Evolutionary conservation across 2,797 vertebrate species (phyloP).

Genomic region (Gymnoscopelus braueri): DNA sequence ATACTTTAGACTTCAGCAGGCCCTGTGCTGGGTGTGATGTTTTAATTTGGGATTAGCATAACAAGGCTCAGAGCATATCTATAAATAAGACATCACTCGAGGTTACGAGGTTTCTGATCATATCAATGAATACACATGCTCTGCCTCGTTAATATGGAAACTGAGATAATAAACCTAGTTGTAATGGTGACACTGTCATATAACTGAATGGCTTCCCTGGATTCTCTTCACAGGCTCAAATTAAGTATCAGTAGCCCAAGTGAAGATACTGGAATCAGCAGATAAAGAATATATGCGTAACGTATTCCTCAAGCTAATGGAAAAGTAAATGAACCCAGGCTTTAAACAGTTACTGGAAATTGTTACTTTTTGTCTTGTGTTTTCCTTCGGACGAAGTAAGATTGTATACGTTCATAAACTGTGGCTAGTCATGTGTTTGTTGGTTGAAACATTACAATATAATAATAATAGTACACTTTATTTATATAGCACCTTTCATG

Average conservation of each 20-base stretch:
- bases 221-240: conserved; percentile 31
- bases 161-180: conserved; percentile 36
- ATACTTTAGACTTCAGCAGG: conserved; percentile 65
- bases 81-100: background rate
- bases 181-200: conserved; percentile 36
- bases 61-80: conserved; percentile 2
- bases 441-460: too few species aligned
- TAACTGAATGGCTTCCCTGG: conserved; percentile 34
- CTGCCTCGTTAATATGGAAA: conserved; percentile 34
- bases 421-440: too few species aligned
- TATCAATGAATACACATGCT: conserved; percentile 46
- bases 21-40: conserved; percentile 56
- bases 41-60: conserved; percentile 71
- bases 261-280: conserved; percentile 22
- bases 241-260: too few species aligned
- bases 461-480: too few species aligned
- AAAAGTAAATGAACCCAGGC: too few species aligned
- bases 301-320: too few species aligned
- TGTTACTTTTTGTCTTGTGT: too few species aligned
- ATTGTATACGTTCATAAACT: too few species aligned
- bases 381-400: too few species aligned
- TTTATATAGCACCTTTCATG: too few species aligned
- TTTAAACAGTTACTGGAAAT: too few species aligned
- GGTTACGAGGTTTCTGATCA: conserved; percentile 45
- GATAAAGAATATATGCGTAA: background rate